Conservation (phyloP, 1,140 invertebrate genomes). For the Dendroctonus ponderosae region DNA sequence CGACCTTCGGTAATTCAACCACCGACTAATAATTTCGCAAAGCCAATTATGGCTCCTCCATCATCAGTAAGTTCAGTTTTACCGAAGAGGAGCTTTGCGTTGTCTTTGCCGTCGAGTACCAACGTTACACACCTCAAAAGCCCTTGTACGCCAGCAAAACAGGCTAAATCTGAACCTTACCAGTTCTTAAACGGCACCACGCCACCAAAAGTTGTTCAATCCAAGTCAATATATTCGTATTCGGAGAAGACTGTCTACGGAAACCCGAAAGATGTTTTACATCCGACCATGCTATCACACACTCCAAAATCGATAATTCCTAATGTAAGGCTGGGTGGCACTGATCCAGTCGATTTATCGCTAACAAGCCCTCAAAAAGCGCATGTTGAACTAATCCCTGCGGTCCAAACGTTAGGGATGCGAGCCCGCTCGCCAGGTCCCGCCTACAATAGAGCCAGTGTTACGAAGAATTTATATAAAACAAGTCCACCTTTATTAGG, state of each 20-base stretch:
- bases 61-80: conserved; percentile 21
- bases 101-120: conserved; percentile 19
- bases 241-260: conserved; percentile 67
- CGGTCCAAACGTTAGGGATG: conserved; percentile 42
- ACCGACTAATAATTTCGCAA: conserved; percentile 18
- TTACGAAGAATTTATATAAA: conserved; percentile 41
- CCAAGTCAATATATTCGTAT: conserved; percentile 61
- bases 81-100: conserved; percentile 26
- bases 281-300: conserved; percentile 45
- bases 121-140: conserved; percentile 30
- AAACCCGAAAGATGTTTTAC: conserved; percentile 66
- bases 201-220: conserved; percentile 64
- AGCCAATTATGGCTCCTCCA: conserved; percentile 51
- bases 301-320: conserved; percentile 50
- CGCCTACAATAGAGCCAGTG: conserved; percentile 36
- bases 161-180: conserved; percentile 17
- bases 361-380: conserved; percentile 51
- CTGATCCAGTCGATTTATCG: conserved; percentile 56
- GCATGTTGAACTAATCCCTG: conserved; percentile 54
- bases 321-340: conserved; percentile 45
- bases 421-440: conserved; percentile 12
- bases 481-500: conserved; percentile 40
- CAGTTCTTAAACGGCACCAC: conserved; percentile 37
- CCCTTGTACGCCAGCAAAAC: conserved; percentile 25
- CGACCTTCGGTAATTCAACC: conserved; percentile 48